Conservation (phyloP, 2,888 invertebrate species). For the Dryocosmus kuriphilus region DNA sequence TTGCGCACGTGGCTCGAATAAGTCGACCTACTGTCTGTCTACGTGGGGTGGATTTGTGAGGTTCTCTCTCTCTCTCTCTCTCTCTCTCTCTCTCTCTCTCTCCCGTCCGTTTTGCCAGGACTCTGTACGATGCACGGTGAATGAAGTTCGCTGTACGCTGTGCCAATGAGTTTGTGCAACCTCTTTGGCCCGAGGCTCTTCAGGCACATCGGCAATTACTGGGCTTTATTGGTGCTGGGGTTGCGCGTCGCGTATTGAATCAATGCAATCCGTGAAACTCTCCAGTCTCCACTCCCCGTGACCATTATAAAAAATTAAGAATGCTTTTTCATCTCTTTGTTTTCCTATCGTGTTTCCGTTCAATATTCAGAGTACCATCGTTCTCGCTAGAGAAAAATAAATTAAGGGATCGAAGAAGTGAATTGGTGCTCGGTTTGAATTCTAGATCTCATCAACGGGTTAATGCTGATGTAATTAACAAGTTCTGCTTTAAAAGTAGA, state of each 20-base stretch:
- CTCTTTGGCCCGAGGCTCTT: conserved; percentile 41
- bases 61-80: conserved; percentile 45
- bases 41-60: conserved; percentile 65
- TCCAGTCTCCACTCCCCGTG: conserved; percentile 28
- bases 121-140: conserved; percentile 2
- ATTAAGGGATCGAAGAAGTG: no score
- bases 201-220: conserved; percentile 71
- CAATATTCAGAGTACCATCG: neutral
- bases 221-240: conserved; percentile 70
- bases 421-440: no score
- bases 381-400: neutral
- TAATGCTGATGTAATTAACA: no score
- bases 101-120: conserved; percentile 40
- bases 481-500: no score
- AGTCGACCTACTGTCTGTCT: conserved; percentile 66
- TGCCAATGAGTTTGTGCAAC: conserved; percentile 46
- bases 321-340: neutral
- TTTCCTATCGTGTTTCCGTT: neutral
- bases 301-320: conserved; percentile 30
- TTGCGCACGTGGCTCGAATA: conserved; percentile 73
- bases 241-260: conserved; percentile 69
- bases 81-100: no score
- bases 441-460: no score
- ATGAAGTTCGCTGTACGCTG: neutral
- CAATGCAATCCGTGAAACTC: conserved; percentile 65